Conservation (phyloP, 2,888 invertebrate genomes). For the Stomorhina lunata region DNA sequence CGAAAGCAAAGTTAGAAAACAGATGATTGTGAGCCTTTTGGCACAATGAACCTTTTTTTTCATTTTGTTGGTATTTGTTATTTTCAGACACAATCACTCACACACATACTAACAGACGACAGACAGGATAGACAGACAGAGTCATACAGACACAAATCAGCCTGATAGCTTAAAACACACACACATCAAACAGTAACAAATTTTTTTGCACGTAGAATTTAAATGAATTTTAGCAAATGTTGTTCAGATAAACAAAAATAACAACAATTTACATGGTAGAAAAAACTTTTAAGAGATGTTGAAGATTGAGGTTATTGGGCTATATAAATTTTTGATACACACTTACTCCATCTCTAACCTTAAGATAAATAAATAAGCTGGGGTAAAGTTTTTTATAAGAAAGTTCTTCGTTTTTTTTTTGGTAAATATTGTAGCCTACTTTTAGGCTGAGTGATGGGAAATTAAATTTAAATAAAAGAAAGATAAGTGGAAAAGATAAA, state of each 20-base stretch:
- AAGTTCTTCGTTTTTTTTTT: too few species aligned
- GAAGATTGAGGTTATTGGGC: constrained; percentile 44
- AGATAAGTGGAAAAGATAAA: too few species aligned
- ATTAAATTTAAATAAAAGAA: not conserved
- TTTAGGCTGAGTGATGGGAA: constrained; percentile 38
- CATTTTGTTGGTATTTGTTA: not conserved
- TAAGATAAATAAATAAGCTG: not conserved
- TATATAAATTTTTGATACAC: not conserved
- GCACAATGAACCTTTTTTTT: constrained; percentile 56
- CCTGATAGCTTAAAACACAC: constrained; percentile 7
- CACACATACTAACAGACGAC: not conserved
- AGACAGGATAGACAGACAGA: not conserved
- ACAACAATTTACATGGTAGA: not conserved
- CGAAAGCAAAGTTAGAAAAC: not conserved
- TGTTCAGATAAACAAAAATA: not conserved
- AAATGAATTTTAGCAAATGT: not conserved
- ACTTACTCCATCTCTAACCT: not conserved
- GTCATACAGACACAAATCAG: not conserved
- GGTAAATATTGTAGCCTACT: constrained; percentile 22
- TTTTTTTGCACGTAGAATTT: too few species aligned
- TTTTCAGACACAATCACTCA: not conserved
- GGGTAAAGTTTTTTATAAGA: not conserved
- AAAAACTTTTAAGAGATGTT: not conserved
- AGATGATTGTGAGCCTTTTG: not conserved
- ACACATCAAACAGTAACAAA: constrained; percentile 1